These are phyloP conservation scores for Furnarius figulus DNA, from an alignment of 2,113 vertebrate genomes.

Conservation along the genomic window DNA sequence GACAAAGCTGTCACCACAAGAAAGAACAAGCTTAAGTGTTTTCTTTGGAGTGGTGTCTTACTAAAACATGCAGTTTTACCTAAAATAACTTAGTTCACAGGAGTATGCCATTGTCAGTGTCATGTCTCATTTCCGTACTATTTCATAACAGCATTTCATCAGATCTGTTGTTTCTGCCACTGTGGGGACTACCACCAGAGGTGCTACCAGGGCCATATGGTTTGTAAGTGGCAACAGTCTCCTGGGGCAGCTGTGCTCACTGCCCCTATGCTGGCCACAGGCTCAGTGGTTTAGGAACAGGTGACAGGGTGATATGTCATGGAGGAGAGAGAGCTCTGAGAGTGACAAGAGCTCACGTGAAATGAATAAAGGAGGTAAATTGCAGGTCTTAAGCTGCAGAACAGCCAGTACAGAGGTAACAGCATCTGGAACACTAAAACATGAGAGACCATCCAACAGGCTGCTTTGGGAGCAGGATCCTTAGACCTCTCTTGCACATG, in stretches of 20 bases:
- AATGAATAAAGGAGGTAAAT: background rate
- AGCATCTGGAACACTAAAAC: background rate
- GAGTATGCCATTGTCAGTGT: accelerated
- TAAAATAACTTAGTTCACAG: background rate
- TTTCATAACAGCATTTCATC: background rate
- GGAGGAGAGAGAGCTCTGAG: background rate
- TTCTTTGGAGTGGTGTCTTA: background rate
- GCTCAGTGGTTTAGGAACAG: accelerated
- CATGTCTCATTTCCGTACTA: background rate
- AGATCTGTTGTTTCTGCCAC: background rate
- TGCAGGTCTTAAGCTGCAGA: background rate
- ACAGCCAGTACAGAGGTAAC: background rate
- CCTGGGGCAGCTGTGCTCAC: background rate
- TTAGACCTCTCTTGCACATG: background rate
- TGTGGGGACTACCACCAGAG: background rate
- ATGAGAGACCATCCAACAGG: accelerated
- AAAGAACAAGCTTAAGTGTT: background rate
- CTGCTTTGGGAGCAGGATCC: background rate
- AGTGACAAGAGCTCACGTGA: background rate
- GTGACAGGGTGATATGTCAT: background rate
- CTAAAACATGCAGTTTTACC: background rate
- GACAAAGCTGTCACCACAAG: background rate
- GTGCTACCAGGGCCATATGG: background rate
- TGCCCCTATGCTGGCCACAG: background rate
- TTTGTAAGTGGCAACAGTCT: background rate